These are phyloP conservation scores for Eriocheir sinensis DNA, from an alignment of 1,140 invertebrate species.

Conservation along the genomic window DNA sequence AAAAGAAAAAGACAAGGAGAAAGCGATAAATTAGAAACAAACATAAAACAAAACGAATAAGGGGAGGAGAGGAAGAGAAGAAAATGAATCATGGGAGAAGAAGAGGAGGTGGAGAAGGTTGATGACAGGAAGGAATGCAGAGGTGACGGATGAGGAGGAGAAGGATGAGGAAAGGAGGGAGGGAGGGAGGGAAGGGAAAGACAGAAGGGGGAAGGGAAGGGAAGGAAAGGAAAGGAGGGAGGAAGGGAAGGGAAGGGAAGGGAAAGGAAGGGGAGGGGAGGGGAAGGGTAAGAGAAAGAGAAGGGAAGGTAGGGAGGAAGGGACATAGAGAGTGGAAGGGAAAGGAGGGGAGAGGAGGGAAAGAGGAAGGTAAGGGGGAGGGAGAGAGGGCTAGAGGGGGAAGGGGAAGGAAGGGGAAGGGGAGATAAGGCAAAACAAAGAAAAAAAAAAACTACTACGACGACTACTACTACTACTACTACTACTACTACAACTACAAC, in stretches of 20 bases:
- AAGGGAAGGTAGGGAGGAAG: not conserved
- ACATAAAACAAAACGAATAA: too few relatives aligned
- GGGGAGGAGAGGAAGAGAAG: too few relatives aligned
- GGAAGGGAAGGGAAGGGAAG: not conserved
- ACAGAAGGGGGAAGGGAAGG: not conserved
- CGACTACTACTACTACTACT: too few relatives aligned
- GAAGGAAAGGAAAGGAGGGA: not conserved
- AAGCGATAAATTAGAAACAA: too few relatives aligned
- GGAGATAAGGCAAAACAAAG: too few relatives aligned
- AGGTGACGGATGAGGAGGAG: not conserved
- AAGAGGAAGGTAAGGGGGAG: not conserved
- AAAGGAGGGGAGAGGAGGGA: not conserved
- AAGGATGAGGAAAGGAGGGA: not conserved
- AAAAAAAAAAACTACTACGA: too few relatives aligned
- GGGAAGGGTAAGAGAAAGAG: not conserved
- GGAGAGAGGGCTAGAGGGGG: not conserved
- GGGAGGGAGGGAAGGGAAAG: not conserved
- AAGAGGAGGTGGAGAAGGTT: not conserved
- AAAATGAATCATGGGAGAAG: too few relatives aligned
- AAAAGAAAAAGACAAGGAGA: too few relatives aligned
- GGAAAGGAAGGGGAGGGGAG: not conserved
- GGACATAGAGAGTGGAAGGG: not conserved
- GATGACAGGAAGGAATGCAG: not conserved
- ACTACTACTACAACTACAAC: too few relatives aligned
- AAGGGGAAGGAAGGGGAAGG: constrained; percentile 18